A percentile compares a stretch with the other conserved stretches of the same genome.
These are phyloP conservation scores for Oreotrochilus melanogaster DNA, from an alignment of 2,113 vertebrate species.

Conservation along the genomic window DNA sequence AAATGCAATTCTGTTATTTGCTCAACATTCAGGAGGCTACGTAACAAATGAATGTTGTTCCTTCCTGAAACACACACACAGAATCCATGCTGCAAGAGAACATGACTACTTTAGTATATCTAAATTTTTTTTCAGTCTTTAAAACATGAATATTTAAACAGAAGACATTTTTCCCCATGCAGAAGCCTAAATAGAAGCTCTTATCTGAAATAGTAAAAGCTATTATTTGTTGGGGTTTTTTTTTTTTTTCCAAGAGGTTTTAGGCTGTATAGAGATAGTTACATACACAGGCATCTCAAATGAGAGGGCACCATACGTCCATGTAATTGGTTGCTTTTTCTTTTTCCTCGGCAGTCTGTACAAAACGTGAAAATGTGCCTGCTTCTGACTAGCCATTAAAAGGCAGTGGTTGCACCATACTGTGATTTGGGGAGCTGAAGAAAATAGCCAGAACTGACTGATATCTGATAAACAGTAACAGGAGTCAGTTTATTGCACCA, in stretches of 20 bases:
- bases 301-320: conserved; percentile 83
- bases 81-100: conserved; percentile 28
- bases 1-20: conserved; percentile 4
- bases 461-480: conserved; percentile 93
- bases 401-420: conserved; percentile 86
- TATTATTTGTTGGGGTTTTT: conserved; percentile 62
- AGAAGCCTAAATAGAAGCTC: conserved; percentile 72
- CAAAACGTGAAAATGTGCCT: conserved; percentile 83
- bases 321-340: conserved; percentile 89
- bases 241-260: conserved; percentile 60
- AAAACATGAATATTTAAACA: conserved; percentile 75
- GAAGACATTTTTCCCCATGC: conserved; percentile 58
- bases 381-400: conserved; percentile 87
- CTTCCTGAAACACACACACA: not conserved
- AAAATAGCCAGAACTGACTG: conserved; percentile 89
- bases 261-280: conserved; percentile 79
- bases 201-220: conserved; percentile 75
- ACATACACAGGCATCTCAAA: conserved; percentile 77
- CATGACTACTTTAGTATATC: conserved; percentile 19
- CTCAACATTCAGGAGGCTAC: not conserved
- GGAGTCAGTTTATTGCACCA: conserved; percentile 93
- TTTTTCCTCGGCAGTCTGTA: conserved; percentile 79
- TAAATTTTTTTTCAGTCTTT: conserved; percentile 68
- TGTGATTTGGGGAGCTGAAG: conserved; percentile 86
- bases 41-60: not conserved